Conservation (phyloP, 2,888 invertebrate genomes). For the Caenorhabditis virilis region DNA sequence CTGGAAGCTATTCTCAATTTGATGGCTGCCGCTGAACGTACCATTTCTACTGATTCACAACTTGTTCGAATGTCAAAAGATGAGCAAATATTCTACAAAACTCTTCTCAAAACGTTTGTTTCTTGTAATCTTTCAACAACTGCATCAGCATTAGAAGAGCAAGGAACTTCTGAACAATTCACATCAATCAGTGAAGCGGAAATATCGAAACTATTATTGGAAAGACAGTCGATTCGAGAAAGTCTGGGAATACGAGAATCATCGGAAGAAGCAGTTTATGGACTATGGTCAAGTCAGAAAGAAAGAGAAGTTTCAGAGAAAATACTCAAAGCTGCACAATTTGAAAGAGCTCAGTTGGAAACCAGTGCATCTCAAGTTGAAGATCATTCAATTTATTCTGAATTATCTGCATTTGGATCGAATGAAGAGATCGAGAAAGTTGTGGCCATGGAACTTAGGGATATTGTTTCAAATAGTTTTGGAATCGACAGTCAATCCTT, state of each 20-base stretch:
- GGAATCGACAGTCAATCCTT: constrained; percentile 18
- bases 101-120: constrained; percentile 24
- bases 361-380: constrained; percentile 9
- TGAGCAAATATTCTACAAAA: constrained; percentile 19
- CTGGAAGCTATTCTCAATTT: constrained; percentile 22
- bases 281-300: constrained; percentile 20
- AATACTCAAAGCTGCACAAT: constrained; percentile 12
- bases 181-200: not conserved
- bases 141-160: not conserved
- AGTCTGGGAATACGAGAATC: constrained; percentile 4
- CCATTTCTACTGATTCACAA: constrained; percentile 15
- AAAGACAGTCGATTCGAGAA: constrained; percentile 10
- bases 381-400: constrained; percentile 19
- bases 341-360: constrained; percentile 10
- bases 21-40: constrained; percentile 19
- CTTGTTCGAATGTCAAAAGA: constrained; percentile 8
- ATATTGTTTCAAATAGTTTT: constrained; percentile 25
- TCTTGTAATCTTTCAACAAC: constrained; percentile 8
- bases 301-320: constrained; percentile 19
- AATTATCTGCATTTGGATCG: constrained; percentile 15
- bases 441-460: constrained; percentile 17
- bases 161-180: not conserved
- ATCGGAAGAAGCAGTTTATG: constrained; percentile 21
- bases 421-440: constrained; percentile 18
- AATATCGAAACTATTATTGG: not conserved